Conservation (phyloP, 2,888 invertebrate species). For the Metellina segmentata region DNA sequence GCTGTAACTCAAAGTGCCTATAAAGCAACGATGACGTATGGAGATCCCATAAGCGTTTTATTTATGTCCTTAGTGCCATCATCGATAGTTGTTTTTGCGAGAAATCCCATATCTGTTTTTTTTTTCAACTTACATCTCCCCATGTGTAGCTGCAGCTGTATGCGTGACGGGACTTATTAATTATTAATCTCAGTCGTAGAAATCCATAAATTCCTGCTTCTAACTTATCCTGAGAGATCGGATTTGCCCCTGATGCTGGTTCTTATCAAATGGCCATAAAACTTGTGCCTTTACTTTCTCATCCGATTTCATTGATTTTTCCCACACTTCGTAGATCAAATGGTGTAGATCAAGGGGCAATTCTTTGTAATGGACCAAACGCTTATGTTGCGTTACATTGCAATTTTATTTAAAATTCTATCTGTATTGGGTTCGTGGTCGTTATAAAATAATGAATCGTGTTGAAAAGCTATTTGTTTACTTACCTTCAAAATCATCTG, state of each 20-base stretch:
- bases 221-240: conserved; percentile 13
- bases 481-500: too few relatives aligned
- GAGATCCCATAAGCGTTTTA: too few relatives aligned
- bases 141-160: background rate
- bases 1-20: too few relatives aligned
- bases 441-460: too few relatives aligned
- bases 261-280: conserved; percentile 48
- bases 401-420: background rate
- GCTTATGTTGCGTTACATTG: background rate
- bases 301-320: background rate
- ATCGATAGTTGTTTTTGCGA: too few relatives aligned
- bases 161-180: conserved; percentile 46
- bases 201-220: conserved; percentile 26
- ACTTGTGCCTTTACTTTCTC: background rate
- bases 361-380: background rate
- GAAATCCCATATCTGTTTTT: too few relatives aligned
- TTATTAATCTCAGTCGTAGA: conserved; percentile 24
- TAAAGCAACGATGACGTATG: too few relatives aligned
- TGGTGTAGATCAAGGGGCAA: background rate
- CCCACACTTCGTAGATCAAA: background rate
- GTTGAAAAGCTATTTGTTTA: too few relatives aligned
- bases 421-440: too few relatives aligned
- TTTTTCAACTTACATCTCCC: too few relatives aligned
- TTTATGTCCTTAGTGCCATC: too few relatives aligned
- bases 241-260: conserved; percentile 10